Base-by-base conservation (phyloP, 2,888 invertebrate genomes). In the Eristalinus sepulchralis region DNA sequence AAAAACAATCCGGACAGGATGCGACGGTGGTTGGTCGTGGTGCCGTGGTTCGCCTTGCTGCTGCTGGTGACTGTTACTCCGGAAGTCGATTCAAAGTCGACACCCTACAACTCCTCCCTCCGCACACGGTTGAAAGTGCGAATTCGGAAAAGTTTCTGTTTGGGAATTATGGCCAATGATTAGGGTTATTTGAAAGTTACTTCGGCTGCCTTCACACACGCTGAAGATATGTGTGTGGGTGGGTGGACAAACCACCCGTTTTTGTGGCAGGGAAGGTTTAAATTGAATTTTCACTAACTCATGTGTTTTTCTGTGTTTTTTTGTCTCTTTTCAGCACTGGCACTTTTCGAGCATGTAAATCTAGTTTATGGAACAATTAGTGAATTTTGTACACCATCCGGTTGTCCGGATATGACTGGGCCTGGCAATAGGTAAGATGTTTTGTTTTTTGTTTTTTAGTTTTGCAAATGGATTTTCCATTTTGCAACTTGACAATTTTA, bases 321-420 rank as follows among this genome's bases (percentile, higher is more conserved):
- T 66, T 86, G 62, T 88, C 73, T 88, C 81, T 63, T 94, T 95
- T 55, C 94, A 97, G 97, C 98, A 89, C 95, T 98, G 94, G 97
- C 98, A 94, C 97, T 99, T 93, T 99, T 99, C 94, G 98, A 99
- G 93, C 99, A 99, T 94, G 98, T 99, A 91, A 99, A 99, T 94
- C 95, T 99, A 94, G 95, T 99, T 92, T 99, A 99, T 94, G 99
- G 99, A 93, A 97, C 98, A 90, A 96, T 99, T 94, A 98, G 98
- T 91, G 99, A 99, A 95, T 98, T 98, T 95, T 99, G 99, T 95
- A 98, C 98, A 91, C 96, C 97, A 93, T 96, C 96, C 89, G 95
- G 96, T 91, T 99, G 99, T 94, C 96, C 98, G 89, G 98, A 98
- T 93, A 99, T 99, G 99, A 96, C 96, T 91, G 99, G 98, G 91